Evolutionary conservation across 2,797 vertebrate genomes (phyloP).

Genomic region (Rhinella marina): DNA sequence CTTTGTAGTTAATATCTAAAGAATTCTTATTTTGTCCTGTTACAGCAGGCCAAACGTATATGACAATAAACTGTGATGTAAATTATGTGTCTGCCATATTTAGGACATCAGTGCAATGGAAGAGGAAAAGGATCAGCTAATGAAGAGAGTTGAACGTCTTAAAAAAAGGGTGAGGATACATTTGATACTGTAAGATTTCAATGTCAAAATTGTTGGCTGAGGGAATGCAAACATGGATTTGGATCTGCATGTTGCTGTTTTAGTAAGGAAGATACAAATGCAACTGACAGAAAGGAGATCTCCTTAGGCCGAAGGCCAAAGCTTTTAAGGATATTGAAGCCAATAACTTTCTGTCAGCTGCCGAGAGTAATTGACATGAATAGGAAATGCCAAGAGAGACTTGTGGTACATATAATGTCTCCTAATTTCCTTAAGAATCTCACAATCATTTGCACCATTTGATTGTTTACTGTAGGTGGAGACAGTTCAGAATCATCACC

Average conservation of each 20-base stretch:
- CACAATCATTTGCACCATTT: constrained; percentile 71
- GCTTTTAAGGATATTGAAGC: constrained; percentile 69
- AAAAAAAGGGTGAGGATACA: constrained; percentile 89
- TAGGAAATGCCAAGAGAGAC: constrained; percentile 70
- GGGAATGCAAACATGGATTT: constrained; percentile 83
- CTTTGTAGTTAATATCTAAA: background rate
- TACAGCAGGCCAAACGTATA: background rate
- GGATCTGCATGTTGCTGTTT: constrained; percentile 70
- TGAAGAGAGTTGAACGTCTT: constrained; percentile 93
- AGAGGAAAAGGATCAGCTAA: constrained; percentile 95
- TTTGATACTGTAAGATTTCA: constrained; percentile 64
- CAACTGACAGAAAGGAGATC: constrained; percentile 72
- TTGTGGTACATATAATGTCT: constrained; percentile 69
- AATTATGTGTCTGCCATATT: background rate
- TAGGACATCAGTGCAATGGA: constrained; percentile 97
- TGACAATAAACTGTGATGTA: background rate
- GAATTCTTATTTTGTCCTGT: background rate
- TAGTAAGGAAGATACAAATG: constrained; percentile 72
- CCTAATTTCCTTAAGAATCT: constrained; percentile 70
- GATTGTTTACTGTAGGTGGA: constrained; percentile 89
- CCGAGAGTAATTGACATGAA: constrained; percentile 69
- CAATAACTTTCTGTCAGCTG: constrained; percentile 70
- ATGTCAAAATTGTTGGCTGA: constrained; percentile 69
- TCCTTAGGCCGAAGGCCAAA: constrained; percentile 71
- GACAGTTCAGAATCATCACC: constrained; percentile 92